These are phyloP conservation scores for Zaprionus vittiger DNA, from an alignment of 1,140 invertebrate genomes.

Conservation along the genomic window DNA sequence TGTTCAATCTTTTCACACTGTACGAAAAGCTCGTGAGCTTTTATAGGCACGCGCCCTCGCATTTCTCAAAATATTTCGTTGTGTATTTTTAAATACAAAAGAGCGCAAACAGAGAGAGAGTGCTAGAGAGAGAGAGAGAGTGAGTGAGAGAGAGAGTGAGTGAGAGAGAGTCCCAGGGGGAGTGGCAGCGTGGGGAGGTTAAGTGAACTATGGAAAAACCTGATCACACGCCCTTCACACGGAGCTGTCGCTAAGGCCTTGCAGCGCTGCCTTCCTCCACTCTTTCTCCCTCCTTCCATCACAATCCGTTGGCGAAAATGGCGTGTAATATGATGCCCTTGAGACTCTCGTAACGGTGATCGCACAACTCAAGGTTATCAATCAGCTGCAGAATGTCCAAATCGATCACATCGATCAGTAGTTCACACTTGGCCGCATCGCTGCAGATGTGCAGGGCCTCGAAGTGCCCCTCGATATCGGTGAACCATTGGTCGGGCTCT, in stretches of 20 bases:
- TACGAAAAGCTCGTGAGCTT: constrained; percentile 8
- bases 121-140: neutral
- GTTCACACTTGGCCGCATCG: constrained; percentile 26
- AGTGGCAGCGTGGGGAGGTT: neutral
- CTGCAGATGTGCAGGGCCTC: constrained; percentile 28
- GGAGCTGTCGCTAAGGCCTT: no score
- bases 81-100: constrained; percentile 36
- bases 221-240: constrained; percentile 4
- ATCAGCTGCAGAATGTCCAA: constrained; percentile 25
- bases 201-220: neutral
- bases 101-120: neutral
- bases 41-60: constrained; percentile 35
- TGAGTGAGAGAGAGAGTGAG: neutral
- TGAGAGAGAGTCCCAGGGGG: neutral
- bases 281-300: no score
- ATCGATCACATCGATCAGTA: constrained; percentile 33
- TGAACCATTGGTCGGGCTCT: constrained; percentile 22
- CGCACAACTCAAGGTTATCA: constrained; percentile 4
- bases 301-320: neutral
- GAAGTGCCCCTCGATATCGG: constrained; percentile 22
- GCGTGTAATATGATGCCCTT: constrained; percentile 24
- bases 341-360: constrained; percentile 26
- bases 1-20: neutral
- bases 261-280: no score
- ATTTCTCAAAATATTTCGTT: constrained; percentile 34